Evolutionary conservation across 35 echinoderm and acorn worm species (phyloP), one percentile per base, ranked within the genome.

Genomic region (Lytechinus variegatus): DNA sequence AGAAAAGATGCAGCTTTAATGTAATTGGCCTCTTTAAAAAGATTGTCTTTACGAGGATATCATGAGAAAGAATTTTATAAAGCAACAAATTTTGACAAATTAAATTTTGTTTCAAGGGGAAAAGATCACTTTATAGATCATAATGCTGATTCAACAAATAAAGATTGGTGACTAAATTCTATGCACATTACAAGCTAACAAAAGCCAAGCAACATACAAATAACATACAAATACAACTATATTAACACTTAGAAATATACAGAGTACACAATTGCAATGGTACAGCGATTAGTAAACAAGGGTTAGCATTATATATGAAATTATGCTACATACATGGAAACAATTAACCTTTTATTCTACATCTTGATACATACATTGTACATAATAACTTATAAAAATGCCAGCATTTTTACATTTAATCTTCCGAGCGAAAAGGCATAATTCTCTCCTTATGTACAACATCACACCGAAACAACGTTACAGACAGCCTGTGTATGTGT

Each of bases 321-420:
- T 90, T 90, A 93, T 57, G 57, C 92, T 93, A 90, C 92, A 93
- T 93, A 93, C 92, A 57, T 44, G 24, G 53, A 12, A n/a, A 93
- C 92, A 93, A 44, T 93, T 54, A 10, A 93, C 52, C 12, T 57
- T 4, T 57, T 55, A 90, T 21, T 90, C 88, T 90, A 90, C 14
- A 44, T 51, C 28, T 52, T 10, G 88, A 52, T 12, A 90, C 16
- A 90, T 52, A 89, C 52, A 53, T 90, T 56, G 57, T 93, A 93
- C 52, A 53, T 90, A 93, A 93, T 93, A 93, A 93, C 92, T 93
- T 93, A 93, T 93, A 93, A 93, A 93, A 93, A 93, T 93, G 92
- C 92, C 92, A 93, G 92, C 92, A 93, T 93, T 93, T 93, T 93
- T 93, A 93, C 92, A 56, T 24, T 51, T 93, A n/a, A 79, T 24